Evolutionary conservation across 2,113 vertebrate genomes (phyloP), one percentile per base, ranked within the genome.

Genomic region (Anhinga rufa): DNA sequence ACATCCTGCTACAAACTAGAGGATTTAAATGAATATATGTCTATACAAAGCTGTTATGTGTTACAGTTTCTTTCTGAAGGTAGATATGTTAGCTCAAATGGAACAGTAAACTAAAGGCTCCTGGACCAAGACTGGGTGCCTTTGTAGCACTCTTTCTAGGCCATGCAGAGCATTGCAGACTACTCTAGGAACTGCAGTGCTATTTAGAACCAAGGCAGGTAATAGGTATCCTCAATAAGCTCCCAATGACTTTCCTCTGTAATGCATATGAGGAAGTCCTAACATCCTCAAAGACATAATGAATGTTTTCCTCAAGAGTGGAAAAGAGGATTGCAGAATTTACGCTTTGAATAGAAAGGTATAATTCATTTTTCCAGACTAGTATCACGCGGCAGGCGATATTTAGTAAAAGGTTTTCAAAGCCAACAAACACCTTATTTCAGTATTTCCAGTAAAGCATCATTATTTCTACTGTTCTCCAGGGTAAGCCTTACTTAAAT

Each of bases 401-500:
- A 92, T 4, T 69, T 19, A 40, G 40, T 24, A 34, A 55, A 72
- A 92, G 54, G 5, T 57, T 89, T 49, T 70, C 42, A 83, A 92
- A 92, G 81, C 29, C 46, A 86, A 44, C 38, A 64, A 46, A 81
- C 26, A 49, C 9, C 14, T 76, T 60, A 40, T 72, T 79, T 79
- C 48, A 55, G 18, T 71, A 68, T 68, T 93, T 88, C 76, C 86
- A 90, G 24, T 36, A 96, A 92, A 72, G 10, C 9, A 88, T 93
- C 68, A 49, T 66, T 61, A 91, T 62, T 85, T 76, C 85, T 90
- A 60, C 87, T 88, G 36, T 71, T 85, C 93, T 92, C 74, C 48
- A 85, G 78, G 38, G 57, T 42, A 78, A 81, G 40, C 16, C 15
- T 65, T 81, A 51, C 49, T 40, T 92, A 95, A 86, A 75, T 17